A percentile compares a stretch with the other conserved stretches of the same genome.
These are phyloP conservation scores for Hafferia zeledoni DNA, from an alignment of 2,797 vertebrate species.

Conservation along the genomic window DNA sequence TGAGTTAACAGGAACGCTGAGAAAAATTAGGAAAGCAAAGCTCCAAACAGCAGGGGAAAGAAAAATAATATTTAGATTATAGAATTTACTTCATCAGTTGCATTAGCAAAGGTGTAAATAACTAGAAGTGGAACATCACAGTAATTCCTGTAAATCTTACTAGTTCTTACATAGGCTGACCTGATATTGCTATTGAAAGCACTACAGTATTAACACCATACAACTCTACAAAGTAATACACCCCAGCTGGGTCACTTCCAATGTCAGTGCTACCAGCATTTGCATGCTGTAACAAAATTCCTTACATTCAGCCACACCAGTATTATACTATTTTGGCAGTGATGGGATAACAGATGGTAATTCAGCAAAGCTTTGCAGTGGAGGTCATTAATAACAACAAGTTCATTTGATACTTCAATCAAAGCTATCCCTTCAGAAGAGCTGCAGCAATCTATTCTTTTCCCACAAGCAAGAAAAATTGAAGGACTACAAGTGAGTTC, in stretches of 20 bases:
- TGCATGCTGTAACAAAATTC: neutral
- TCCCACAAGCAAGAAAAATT: neutral
- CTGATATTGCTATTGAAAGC: neutral
- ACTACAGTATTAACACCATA: neutral
- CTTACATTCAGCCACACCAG: neutral
- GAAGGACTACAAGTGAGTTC: neutral
- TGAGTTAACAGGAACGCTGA: neutral
- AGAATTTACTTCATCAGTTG: neutral
- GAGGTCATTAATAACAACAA: constrained; percentile 24
- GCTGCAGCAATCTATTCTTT: neutral
- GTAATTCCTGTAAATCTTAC: neutral
- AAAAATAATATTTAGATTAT: neutral
- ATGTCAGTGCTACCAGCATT: neutral
- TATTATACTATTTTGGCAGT: neutral
- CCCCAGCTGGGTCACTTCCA: neutral
- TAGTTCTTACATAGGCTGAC: neutral
- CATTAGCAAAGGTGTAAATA: neutral
- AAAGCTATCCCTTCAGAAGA: neutral
- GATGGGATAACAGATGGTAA: neutral
- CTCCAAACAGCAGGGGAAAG: neutral
- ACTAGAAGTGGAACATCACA: neutral
- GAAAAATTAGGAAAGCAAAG: neutral
- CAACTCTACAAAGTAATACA: neutral
- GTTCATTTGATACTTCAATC: constrained; percentile 6
- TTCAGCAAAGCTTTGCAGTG: neutral